Base-by-base conservation (phyloP, 2,888 invertebrate genomes). In the Dasysyrphus tricinctus region DNA sequence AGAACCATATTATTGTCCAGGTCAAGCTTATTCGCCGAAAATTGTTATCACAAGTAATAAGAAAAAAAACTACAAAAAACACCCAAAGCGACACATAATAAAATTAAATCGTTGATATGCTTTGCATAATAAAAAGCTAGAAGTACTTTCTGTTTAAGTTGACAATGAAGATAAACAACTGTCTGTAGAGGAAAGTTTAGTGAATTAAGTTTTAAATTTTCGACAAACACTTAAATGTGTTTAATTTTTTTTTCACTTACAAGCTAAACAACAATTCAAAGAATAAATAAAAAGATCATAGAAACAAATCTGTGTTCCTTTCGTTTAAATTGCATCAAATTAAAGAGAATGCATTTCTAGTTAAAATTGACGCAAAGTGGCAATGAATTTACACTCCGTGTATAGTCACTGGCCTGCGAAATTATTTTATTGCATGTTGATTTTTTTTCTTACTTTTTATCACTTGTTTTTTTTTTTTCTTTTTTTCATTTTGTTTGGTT, bases 381-480 rank as follows among this genome's bases (percentile, higher is more conserved):
- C 83, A 83, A 75, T 83, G 74, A 80, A 80, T 80, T 84, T 76
- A 72, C 63, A 65, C 57, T 65, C 16, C 24, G 32, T 59, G 29
- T 59, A 47, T 49, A 63, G 69, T 70, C 72, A 75, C 63, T 67
- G 75, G 61, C 61, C 70, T 79, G 78, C 78, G 34, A 79, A 79
- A 75, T 75, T 79, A 67, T 76, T 79, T 79, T 61, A 72, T 79
- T 84, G 57, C 72, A 75, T 75, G 79, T 70, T 56, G 37, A 74
- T 59, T 44, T 24, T 67, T 69, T 37, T 70, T 61, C 37, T 59
- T 37, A 11, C 37, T 24, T 57, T 67, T 69, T 69, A 67, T 29
- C 49, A 37, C 47, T 63, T 70, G 56, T 63, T 16, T 42, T 37
- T 44, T 47, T 75, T 16, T 63, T 3, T n/a, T n/a, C n/a, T 54